A percentile compares a stretch with the other conserved stretches of the same genome.
Evolutionary conservation across 2,888 invertebrate genomes (phyloP).

Genomic region (Archaeoteleia sp.): DNA sequence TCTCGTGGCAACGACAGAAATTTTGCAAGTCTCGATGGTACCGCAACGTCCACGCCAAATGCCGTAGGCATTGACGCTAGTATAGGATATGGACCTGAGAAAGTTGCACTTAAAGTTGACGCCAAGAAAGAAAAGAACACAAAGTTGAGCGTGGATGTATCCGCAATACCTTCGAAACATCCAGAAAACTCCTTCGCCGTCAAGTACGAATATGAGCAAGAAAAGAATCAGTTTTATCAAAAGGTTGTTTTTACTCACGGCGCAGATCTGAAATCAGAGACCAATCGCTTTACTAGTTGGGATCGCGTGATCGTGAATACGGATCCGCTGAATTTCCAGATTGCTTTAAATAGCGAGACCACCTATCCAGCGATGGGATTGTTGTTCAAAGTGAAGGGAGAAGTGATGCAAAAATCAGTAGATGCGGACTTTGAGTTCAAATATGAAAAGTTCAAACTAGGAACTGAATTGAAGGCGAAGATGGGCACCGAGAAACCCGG

Average conservation of each 20-base stretch:
- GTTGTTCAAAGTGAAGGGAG: conserved; percentile 76
- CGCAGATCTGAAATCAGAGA: conserved; percentile 78
- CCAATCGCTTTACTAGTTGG: conserved; percentile 77
- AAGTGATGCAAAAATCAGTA: conserved; percentile 78
- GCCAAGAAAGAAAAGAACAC: conserved; percentile 73
- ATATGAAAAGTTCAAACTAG: conserved; percentile 79
- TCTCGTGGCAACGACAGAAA: conserved; percentile 72
- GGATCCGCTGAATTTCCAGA: conserved; percentile 73
- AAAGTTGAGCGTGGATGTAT: conserved; percentile 75
- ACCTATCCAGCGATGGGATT: conserved; percentile 63
- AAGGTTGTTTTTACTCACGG: conserved; percentile 80
- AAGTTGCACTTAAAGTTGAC: conserved; percentile 75
- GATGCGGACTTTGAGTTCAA: conserved; percentile 78
- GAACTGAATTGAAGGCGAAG: conserved; percentile 75
- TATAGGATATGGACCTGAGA: conserved; percentile 76
- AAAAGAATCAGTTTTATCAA: conserved; percentile 71
- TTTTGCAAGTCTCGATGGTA: conserved; percentile 77
- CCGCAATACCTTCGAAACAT: conserved; percentile 79
- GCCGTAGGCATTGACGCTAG: conserved; percentile 76
- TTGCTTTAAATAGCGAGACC: conserved; percentile 76
- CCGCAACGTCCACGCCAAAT: conserved; percentile 72
- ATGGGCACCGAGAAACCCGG: conserved; percentile 73
- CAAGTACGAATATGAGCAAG: conserved; percentile 77
- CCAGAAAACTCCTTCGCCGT: conserved; percentile 79
- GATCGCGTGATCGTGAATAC: conserved; percentile 52